Evolutionary conservation across 2,113 vertebrate species (phyloP).

Genomic region (Etheostoma cragini): DNA sequence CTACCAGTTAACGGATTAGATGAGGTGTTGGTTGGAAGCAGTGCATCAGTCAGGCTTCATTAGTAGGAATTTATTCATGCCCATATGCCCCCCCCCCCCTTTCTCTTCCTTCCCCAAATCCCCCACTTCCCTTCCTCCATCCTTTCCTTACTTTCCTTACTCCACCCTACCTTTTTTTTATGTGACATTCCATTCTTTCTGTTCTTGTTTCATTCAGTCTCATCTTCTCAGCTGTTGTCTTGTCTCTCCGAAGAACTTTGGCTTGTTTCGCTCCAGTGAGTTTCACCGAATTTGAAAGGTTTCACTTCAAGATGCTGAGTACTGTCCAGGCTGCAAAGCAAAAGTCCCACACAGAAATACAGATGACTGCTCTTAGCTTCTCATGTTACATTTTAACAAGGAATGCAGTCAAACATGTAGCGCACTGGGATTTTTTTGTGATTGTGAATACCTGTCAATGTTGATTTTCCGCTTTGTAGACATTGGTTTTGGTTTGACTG

Average conservation of each 20-base stretch:
- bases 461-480: not conserved
- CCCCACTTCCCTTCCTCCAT: slow-evolving; percentile 24
- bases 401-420: slow-evolving; percentile 1
- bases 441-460: not conserved
- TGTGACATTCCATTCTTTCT: slow-evolving; percentile 1
- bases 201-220: not conserved
- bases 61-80: slow-evolving; percentile 85
- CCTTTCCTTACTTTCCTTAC: slow-evolving; percentile 44
- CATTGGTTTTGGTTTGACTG: not conserved
- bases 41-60: slow-evolving; percentile 81
- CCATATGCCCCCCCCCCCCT: slow-evolving; percentile 73
- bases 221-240: slow-evolving; percentile 40
- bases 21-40: slow-evolving; percentile 82
- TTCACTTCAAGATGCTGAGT: slow-evolving; percentile 43
- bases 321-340: slow-evolving; percentile 2
- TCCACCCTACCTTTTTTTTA: slow-evolving; percentile 23
- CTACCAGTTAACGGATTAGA: slow-evolving; percentile 80
- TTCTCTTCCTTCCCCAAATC: slow-evolving; percentile 48
- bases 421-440: slow-evolving; percentile 13
- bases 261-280: slow-evolving; percentile 56
- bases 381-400: slow-evolving; percentile 34
- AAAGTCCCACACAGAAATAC: slow-evolving; percentile 25
- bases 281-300: slow-evolving; percentile 56
- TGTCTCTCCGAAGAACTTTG: slow-evolving; percentile 45
- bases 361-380: slow-evolving; percentile 32